phyloP scores from a whole-genome alignment of 2,888 invertebrate genomes.

The Pristionchus mayeri region DNA sequence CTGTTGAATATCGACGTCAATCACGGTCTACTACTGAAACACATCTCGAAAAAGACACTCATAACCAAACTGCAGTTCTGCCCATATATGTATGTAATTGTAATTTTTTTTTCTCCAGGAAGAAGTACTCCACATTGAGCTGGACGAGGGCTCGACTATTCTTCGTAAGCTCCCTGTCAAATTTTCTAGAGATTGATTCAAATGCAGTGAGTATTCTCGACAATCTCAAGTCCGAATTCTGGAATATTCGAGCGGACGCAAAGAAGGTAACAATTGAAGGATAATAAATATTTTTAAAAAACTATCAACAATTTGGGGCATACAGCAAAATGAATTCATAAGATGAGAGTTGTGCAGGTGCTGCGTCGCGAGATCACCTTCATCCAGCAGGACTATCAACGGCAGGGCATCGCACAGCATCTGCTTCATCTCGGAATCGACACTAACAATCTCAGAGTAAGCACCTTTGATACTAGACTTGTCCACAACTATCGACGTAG shows the following conservation, averaged over 20 bases:
- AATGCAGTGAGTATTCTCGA: neutral
- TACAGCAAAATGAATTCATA: no score
- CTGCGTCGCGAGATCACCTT: slow-evolving; percentile 32
- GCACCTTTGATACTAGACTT: neutral
- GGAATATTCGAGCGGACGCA: neutral
- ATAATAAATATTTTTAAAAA: neutral
- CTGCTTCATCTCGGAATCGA: slow-evolving; percentile 10
- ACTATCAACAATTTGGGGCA: no score
- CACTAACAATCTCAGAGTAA: neutral
- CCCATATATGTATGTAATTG: neutral
- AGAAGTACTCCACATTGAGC: neutral
- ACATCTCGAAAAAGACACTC: no score
- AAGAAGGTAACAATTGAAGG: neutral
- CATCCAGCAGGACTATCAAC: slow-evolving; percentile 4
- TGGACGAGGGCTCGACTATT: neutral
- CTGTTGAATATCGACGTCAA: neutral
- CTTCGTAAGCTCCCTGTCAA: neutral
- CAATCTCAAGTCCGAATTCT: neutral
- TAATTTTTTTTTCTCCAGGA: neutral
- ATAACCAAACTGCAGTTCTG: no score
- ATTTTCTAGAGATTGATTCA: neutral
- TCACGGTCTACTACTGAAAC: no score
- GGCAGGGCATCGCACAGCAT: slow-evolving; percentile 42
- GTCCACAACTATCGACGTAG: neutral
- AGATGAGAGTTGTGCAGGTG: neutral